Evolutionary conservation across 2,113 vertebrate species (phyloP), one percentile per base, ranked within the genome.

Genomic region (Montifringilla adamsi): DNA sequence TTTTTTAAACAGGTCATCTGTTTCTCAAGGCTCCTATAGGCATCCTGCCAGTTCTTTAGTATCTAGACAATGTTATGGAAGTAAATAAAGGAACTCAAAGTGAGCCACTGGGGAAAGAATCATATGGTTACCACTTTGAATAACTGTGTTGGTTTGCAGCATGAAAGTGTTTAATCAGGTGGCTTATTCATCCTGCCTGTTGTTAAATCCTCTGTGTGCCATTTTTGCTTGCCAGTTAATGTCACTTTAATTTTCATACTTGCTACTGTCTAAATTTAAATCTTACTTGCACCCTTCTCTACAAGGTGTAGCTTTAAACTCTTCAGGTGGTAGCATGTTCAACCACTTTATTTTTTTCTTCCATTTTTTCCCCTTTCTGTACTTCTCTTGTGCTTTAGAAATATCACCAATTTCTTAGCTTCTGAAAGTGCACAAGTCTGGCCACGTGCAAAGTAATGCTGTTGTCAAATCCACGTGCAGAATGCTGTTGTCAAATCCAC

Each of bases 351-450:
- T 41, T 84, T 77, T 33, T 41, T 62, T 18, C 9, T 68, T 70
- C 15, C 2, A 16, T 58, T 64, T 15, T 13, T 68, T 15, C 9
- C 10, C 4, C 0, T 10, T 24, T 35, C 31, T 39, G 10, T 50
- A 55, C 39, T 24, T 72, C 14, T 47, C 0, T 41, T 27, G 4
- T 64, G 13, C 37, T 66, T 60, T 52, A 68, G 41, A 72, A 88
- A 13, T 63, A 46, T 9, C 55, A 18, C 15, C 37, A 17, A 6
- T 70, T 72, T 70, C 53, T 73, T 83, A 69, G 53, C n/a, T 66
- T 94, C 37, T 80, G 26, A 49, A 88, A 82, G 30, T 2, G 1
- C 18, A 6, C 6, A 63, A 10, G 8, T 55, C 20, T 82, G n/a
- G 3, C 56, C 44, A 23, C 18, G 8, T 43, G 47, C 43, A 62